phyloP scores from a whole-genome alignment of 1,140 invertebrate genomes.

The Drosophila kohkoa region DNA sequence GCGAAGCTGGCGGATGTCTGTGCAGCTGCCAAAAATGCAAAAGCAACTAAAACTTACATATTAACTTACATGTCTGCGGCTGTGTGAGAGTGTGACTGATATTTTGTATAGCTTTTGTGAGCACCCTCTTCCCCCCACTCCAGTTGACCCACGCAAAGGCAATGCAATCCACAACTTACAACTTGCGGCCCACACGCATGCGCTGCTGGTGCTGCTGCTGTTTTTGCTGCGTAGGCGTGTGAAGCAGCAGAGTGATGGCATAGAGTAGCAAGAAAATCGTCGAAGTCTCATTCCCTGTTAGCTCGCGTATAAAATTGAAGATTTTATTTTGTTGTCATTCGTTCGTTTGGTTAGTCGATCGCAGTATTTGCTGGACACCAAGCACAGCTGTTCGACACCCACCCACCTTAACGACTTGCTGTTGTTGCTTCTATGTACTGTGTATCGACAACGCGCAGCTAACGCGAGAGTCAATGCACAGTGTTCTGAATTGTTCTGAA shows the following conservation, averaged over 20 bases:
- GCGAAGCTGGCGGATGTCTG: slow-evolving; percentile 35
- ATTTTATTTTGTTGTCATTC: slow-evolving; percentile 66
- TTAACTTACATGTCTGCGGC: slow-evolving; percentile 5
- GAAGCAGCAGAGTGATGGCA: slow-evolving; percentile 52
- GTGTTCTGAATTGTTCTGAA: not conserved
- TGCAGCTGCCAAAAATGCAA: slow-evolving; percentile 55
- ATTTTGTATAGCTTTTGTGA: slow-evolving; percentile 24
- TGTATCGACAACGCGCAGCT: slow-evolving; percentile 30
- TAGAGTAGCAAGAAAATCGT: slow-evolving; percentile 51
- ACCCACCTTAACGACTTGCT: slow-evolving; percentile 65
- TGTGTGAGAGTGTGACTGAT: slow-evolving; percentile 2
- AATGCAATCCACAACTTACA: slow-evolving; percentile 68
- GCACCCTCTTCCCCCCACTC: not conserved
- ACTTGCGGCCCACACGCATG: slow-evolving; percentile 58
- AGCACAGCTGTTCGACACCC: slow-evolving; percentile 64
- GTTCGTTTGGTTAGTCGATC: slow-evolving; percentile 11
- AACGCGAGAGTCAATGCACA: slow-evolving; percentile 15
- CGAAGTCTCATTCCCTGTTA: slow-evolving; percentile 46
- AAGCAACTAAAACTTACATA: slow-evolving; percentile 28
- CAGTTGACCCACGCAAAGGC: slow-evolving; percentile 56
- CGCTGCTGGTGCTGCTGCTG: slow-evolving; percentile 29
- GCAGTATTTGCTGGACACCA: slow-evolving; percentile 41
- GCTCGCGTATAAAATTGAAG: slow-evolving; percentile 70
- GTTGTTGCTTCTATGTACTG: slow-evolving; percentile 27
- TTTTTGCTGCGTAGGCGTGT: slow-evolving; percentile 60